Evolutionary conservation across 2,113 vertebrate genomes (phyloP), one percentile per base, ranked within the genome.

Genomic region (Charina bottae): DNA sequence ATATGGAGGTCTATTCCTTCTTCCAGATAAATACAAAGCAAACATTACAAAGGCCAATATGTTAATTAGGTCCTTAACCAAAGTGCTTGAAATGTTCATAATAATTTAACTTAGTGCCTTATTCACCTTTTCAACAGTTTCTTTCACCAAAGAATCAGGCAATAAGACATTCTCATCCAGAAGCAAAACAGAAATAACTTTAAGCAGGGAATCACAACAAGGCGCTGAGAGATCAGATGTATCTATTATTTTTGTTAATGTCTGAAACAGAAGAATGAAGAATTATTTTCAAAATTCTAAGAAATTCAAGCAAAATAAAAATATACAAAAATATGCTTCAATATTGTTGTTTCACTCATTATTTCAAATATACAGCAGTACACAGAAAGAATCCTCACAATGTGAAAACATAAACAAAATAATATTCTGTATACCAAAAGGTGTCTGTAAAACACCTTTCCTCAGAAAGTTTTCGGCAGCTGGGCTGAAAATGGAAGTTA

Each of bases 91-190:
- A 46, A 46, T 46, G 9, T 28, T 37, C 3, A 53, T 83, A 62
- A 37, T 24, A 53, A n/a, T 59, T 88, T 53, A 84, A 84, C 87
- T 13, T 4, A 26, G 12, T 84, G 46, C 12, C 13, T 72, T 60
- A 72, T 96, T 97, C 42, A 98, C 99, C 98, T 98, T 99, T 89
- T 98, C 97, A 93, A 99, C 59, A 0, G 96, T 95, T 94, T 98
- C 98, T 94, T 95, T 98, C 64, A 97, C 97, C 94, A 98, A 96
- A 13, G 95, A 83, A 11, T 96, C 96, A 0, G 98, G 97, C 93
- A 99, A 96, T 53, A 90, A 90, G 94, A 99, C 58, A 83, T 98
- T 98, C 94, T 99, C 98, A 0, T 97, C 98, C 5, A 99, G 97
- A 53, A 99, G 97, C 88, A 99, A 97, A 33, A 98, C 96, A 93